Base-by-base conservation (phyloP, 2,888 invertebrate genomes). In the Tetanocera ferruginea region DNA sequence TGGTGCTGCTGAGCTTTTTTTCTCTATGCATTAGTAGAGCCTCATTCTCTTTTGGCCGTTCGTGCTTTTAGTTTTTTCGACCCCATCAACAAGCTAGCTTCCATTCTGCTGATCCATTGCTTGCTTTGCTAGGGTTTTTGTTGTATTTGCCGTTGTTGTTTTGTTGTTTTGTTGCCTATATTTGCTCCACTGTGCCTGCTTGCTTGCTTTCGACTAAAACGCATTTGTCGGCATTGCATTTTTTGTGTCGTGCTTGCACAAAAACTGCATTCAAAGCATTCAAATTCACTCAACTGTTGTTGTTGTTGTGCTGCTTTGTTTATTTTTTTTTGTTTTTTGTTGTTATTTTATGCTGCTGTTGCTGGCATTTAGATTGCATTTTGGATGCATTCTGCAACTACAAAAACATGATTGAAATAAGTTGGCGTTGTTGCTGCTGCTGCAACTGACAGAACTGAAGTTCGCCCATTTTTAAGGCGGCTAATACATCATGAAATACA, bases 171-270 rank as follows among this genome's bases (percentile, higher is more conserved):
- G 60, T 43, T 19, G 74, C 62, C 19, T 37, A 14, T 52, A 25
- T 71, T 57, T 9, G 37, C 52, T 64, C 37, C 34, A 49, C 71
- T n/a, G 14, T 76, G 14, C n/a, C 19, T 70, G 69, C 67, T 75
- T 76, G 14, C n/a, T 34, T 70, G 69, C 67, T 75, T 66, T 55
- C 66, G 34, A 66, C 67, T 69, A 76, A 81, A 81, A 79, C 80
- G 80, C 81, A 81, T 82, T 66, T 81, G 81, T 81, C 80, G 79
- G 80, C 82, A 78, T 80, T 72, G 80, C 64, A 78, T 79, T 78
- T 76, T 70, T 74, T 79, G 49, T 77, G 74, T 55, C 66, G 76
- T 60, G 76, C 78, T 73, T 69, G 69, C 76, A 76, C 67, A 78
- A 76, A 75, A 77, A 73, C 60, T 71, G 71, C 74, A 67, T 76